Percentiles rank a stretch among this genome's conserved stretches.
phyloP scores from a whole-genome alignment of 2,888 invertebrate genomes.

The Microctonus aethiopoides region DNA sequence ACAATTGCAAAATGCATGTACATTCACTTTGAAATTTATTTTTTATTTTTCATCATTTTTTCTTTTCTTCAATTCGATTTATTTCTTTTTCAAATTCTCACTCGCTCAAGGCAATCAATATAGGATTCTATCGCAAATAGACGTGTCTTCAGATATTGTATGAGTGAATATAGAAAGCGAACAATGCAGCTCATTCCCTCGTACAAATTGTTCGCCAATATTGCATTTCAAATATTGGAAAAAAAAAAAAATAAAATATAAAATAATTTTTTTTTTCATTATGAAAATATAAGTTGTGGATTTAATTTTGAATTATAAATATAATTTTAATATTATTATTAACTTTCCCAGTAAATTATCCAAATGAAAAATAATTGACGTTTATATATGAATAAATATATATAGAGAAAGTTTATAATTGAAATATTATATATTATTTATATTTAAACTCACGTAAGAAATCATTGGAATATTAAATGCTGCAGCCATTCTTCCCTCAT shows the following conservation, averaged over 20 bases:
- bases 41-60: not conserved
- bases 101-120: not conserved
- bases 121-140: constrained; percentile 12
- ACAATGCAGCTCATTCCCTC: not conserved
- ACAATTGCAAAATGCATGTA: not conserved
- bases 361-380: not conserved
- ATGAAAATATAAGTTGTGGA: not conserved
- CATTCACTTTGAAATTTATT: not conserved
- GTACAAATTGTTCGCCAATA: not conserved
- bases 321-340: not conserved
- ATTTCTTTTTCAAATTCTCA: not conserved
- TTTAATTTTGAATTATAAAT: not conserved
- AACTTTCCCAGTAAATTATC: not conserved
- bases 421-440: not conserved
- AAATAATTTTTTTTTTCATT: no score
- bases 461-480: constrained; percentile 96
- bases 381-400: not conserved
- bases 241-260: no score
- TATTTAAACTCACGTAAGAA: constrained; percentile 83
- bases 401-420: not conserved
- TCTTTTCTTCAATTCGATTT: not conserved
- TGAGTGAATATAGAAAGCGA: not conserved
- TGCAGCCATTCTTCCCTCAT: constrained; percentile 93
- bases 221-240: no score
- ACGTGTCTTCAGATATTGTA: not conserved